Evolutionary conservation across 2,888 invertebrate genomes (phyloP).

Genomic region (Ectemnius cavifrons): DNA sequence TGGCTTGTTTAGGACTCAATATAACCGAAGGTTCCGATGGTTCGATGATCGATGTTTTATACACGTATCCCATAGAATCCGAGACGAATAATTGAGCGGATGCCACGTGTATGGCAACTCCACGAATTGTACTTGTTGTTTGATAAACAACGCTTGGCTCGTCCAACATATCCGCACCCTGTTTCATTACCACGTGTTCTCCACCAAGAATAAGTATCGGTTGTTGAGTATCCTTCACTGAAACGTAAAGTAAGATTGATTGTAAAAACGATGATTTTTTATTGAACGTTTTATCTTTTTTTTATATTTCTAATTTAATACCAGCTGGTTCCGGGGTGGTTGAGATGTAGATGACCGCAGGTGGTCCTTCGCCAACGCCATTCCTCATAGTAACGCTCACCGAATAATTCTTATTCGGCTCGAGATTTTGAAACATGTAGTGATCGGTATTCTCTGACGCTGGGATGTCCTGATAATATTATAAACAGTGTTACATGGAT

Average conservation of each 20-base stretch:
- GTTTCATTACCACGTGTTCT: slow-evolving; percentile 84
- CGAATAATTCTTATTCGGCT: slow-evolving; percentile 86
- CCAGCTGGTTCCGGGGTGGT: slow-evolving; percentile 85
- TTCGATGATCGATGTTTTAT: slow-evolving; percentile 76
- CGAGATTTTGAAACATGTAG: slow-evolving; percentile 88
- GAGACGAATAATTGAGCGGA: slow-evolving; percentile 88
- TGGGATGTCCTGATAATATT: slow-evolving; percentile 84
- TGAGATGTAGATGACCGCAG: slow-evolving; percentile 82
- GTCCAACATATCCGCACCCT: slow-evolving; percentile 84
- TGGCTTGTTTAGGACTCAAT: slow-evolving; percentile 81
- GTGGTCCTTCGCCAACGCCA: slow-evolving; percentile 88
- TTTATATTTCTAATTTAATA: slow-evolving; percentile 62
- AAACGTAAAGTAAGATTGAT: slow-evolving; percentile 9
- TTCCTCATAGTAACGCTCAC: slow-evolving; percentile 90
- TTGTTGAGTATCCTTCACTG: slow-evolving; percentile 84
- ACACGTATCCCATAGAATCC: slow-evolving; percentile 85
- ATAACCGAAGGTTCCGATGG: slow-evolving; percentile 74
- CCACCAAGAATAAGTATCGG: slow-evolving; percentile 86
- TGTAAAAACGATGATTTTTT: no score
- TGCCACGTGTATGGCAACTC: slow-evolving; percentile 88
- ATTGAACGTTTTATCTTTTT: no score
- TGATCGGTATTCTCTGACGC: slow-evolving; percentile 83
- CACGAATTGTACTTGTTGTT: slow-evolving; percentile 81
- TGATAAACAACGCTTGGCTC: slow-evolving; percentile 84
- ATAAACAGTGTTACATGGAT: slow-evolving; percentile 11